Evolutionary conservation across 2,888 invertebrate genomes (phyloP).

Genomic region (Mesochorus sp.): DNA sequence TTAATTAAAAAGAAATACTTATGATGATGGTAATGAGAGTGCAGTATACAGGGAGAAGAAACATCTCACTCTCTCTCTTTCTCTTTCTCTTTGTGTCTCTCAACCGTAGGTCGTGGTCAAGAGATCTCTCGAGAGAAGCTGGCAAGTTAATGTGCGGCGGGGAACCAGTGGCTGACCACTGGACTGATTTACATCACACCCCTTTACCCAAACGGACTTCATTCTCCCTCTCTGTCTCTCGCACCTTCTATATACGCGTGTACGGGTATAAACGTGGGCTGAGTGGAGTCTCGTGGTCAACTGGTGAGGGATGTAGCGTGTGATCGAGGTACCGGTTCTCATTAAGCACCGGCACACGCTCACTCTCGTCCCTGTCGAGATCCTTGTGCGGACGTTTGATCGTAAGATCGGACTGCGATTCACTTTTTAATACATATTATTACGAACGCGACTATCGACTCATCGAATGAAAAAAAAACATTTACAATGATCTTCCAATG

Average conservation of each 20-base stretch:
- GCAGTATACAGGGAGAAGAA: too few relatives aligned
- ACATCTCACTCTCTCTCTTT: too few relatives aligned
- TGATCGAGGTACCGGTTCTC: conserved; percentile 74
- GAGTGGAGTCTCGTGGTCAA: conserved; percentile 73
- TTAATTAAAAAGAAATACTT: too few relatives aligned
- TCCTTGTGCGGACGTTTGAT: neutral
- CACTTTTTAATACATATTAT: too few relatives aligned
- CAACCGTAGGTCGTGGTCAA: conserved; percentile 15
- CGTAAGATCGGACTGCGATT: too few relatives aligned
- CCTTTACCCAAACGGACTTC: conserved; percentile 71
- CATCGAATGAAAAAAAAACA: too few relatives aligned
- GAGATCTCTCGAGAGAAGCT: conserved; percentile 21
- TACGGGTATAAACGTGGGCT: neutral
- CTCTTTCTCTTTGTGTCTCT: conserved; percentile 1
- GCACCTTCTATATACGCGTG: neutral
- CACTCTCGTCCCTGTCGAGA: conserved; percentile 22
- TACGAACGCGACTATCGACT: too few relatives aligned
- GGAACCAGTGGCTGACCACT: conserved; percentile 77
- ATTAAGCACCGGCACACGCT: conserved; percentile 70
- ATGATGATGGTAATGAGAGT: too few relatives aligned
- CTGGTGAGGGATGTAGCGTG: conserved; percentile 75
- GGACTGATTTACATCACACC: conserved; percentile 81
- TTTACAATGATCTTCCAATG: too few relatives aligned
- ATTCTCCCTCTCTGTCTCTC: conserved; percentile 2
- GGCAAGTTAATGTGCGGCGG: conserved; percentile 80